Conservation (phyloP, 2,113 vertebrate genomes). For the Synodontis membranacea region DNA sequence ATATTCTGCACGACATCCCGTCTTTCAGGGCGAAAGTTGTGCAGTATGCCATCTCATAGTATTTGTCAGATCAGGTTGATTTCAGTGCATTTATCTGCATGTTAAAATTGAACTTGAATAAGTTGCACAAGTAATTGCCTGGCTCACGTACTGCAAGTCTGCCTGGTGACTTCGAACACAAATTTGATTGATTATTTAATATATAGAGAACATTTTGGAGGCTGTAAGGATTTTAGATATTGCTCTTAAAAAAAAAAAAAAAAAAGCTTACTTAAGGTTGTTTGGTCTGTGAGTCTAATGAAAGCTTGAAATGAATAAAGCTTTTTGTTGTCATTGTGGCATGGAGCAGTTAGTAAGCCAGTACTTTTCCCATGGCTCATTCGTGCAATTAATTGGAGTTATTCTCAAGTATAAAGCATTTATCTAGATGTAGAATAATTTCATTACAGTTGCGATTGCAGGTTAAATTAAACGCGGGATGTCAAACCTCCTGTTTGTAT, state of each 20-base stretch:
- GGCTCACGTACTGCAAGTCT: background rate
- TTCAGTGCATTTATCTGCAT: background rate
- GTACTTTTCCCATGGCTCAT: background rate
- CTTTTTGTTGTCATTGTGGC: too few species aligned
- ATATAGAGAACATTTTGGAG: background rate
- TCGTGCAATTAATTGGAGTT: background rate
- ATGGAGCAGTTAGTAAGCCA: background rate
- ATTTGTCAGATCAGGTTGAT: background rate
- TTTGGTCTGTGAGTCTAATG: background rate
- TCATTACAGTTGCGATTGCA: background rate
- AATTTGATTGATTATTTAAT: background rate
- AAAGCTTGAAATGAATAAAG: background rate
- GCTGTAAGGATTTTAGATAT: background rate
- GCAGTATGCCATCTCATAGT: background rate
- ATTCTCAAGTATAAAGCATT: background rate
- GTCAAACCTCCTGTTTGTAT: background rate
- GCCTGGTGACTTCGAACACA: background rate
- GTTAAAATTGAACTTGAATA: background rate
- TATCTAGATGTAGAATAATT: background rate
- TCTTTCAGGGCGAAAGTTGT: background rate
- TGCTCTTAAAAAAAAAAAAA: background rate
- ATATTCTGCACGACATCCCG: background rate
- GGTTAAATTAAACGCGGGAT: background rate
- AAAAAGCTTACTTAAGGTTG: background rate
- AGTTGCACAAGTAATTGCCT: background rate